phyloP scores from a whole-genome alignment of 2,113 vertebrate species.

The Apteryx owenii region DNA sequence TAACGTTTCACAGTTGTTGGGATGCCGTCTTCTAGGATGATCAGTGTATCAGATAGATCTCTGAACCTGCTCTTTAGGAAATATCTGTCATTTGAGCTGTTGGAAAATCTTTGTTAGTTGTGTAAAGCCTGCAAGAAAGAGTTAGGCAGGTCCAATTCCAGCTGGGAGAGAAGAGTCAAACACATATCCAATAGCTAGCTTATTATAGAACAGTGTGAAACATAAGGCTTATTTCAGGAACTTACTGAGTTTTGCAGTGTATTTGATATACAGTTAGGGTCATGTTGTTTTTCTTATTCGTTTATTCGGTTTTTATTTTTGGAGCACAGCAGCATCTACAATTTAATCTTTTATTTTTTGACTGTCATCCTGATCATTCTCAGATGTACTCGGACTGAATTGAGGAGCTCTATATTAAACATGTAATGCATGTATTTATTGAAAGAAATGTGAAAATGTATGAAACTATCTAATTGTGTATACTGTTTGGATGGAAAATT shows the following conservation, averaged over 20 bases:
- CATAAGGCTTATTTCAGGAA: background rate
- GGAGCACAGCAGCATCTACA: background rate
- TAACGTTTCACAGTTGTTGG: background rate
- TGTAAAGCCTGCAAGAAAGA: background rate
- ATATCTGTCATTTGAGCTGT: background rate
- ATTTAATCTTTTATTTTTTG: background rate
- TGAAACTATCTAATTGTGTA: slow-evolving; percentile 59
- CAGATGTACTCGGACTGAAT: slow-evolving; percentile 2
- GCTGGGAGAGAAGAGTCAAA: background rate
- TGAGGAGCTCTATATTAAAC: slow-evolving; percentile 25
- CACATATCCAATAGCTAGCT: background rate
- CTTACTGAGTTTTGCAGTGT: background rate
- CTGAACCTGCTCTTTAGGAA: background rate
- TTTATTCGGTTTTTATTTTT: background rate
- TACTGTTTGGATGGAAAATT: slow-evolving; percentile 59
- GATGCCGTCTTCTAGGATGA: background rate
- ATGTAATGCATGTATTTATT: background rate
- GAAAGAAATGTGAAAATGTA: slow-evolving; percentile 50
- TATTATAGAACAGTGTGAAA: background rate
- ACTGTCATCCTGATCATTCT: background rate
- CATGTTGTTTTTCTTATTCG: background rate
- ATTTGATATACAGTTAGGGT: background rate
- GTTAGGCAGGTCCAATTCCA: background rate
- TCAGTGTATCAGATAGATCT: background rate
- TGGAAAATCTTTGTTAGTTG: background rate